Base-by-base conservation (phyloP, 2,113 vertebrate species). In the Prochilodus magdalenae region DNA sequence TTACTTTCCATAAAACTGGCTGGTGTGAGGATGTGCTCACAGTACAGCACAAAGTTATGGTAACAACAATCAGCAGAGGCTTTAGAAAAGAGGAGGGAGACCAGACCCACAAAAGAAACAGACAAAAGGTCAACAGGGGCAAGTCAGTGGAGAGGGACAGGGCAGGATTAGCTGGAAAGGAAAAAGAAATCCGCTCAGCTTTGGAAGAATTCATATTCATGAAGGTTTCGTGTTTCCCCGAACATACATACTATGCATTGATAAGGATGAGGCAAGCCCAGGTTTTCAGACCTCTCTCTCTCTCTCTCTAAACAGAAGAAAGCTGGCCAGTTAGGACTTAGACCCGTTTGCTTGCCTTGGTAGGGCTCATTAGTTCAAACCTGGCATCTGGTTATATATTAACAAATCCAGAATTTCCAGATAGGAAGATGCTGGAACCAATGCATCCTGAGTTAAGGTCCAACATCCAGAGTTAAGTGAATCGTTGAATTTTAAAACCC, bases 191-290 rank as follows among this genome's bases (percentile, higher is more conserved):
- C 66, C 13, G 33, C 33, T 69, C 30, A 22, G 29, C 66, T n/a
- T 15, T n/a, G 33, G 20, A 44, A 26, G 36, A 24, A 70, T 70
- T 70, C 36, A 44, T 70, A 70, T 70, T 70, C 66, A 40, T 70
- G 33, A 70, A 70, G 36, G 36, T 70, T 70, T 70, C 22, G 10
- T 29, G 13, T 60, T 60, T 60, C 57, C 57, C 57, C 26, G 57
- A 60, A 60, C 57, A 44, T 6, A 24, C 66, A 44, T 5, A 40
- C 22, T 70, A 8, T 44, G 33, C 36, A 24, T 44, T 70, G 16
- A 44, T 33, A 44, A 70, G 44, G 6, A 36, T 11, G 20, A 36
- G 33, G 22, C 12, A n/a, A 1, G 7, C 4, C 36, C 11, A 70
- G 11, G 11, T 67, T 20, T 66, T 5, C 63, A 33, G 13, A 65